Conservation (phyloP, 2,113 vertebrate species). For the Solenodon paradoxus region DNA sequence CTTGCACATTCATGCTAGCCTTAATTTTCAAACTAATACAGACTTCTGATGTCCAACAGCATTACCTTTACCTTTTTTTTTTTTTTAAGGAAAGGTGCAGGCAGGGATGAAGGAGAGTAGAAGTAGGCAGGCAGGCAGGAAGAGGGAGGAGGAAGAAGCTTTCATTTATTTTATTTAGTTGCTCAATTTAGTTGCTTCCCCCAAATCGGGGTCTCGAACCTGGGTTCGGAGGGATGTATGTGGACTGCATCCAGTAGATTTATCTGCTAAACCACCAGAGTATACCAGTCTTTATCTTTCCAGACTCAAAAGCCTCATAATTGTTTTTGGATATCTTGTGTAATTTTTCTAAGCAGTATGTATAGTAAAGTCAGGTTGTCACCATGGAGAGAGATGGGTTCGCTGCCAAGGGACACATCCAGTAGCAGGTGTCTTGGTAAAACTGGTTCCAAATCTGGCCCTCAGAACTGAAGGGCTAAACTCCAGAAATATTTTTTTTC, state of each 20-base stretch:
- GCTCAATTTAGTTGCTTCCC: no score
- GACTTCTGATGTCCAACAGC: background rate
- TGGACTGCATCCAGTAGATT: no score
- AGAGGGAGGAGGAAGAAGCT: no score
- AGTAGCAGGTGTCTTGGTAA: background rate
- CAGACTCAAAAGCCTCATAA: background rate
- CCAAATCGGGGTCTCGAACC: no score
- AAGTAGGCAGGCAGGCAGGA: no score
- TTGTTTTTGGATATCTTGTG: background rate
- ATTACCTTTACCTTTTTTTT: background rate
- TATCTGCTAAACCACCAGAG: no score
- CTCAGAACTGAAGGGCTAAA: background rate
- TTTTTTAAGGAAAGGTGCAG: no score
- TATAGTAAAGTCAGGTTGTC: background rate
- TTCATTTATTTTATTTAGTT: no score
- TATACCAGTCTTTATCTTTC: background rate
- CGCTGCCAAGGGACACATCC: background rate
- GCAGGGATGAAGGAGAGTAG: no score
- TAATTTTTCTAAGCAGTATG: background rate
- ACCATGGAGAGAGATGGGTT: background rate
- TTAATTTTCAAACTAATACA: background rate
- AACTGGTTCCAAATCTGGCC: slow-evolving; percentile 38
- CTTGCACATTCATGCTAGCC: background rate
- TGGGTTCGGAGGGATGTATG: no score
- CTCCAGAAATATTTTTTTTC: background rate